Percentiles rank a stretch among this genome's conserved stretches.
phyloP scores from a whole-genome alignment of 2,888 invertebrate genomes.

The Leptinotarsa tumamoca region DNA sequence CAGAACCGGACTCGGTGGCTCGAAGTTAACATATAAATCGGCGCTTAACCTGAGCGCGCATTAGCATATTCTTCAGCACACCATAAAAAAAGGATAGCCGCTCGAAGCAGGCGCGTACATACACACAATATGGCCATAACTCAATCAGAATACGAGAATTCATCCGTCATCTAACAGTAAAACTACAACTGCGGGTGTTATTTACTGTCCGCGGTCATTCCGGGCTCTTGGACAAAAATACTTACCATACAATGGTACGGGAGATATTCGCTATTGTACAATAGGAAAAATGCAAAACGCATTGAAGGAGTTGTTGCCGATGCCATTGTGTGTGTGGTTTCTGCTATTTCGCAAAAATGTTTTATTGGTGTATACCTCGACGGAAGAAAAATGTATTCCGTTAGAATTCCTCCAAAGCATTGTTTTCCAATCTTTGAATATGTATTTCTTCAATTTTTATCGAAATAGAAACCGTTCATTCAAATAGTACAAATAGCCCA shows the following conservation, averaged over 20 bases:
- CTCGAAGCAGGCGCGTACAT: slow-evolving; percentile 41
- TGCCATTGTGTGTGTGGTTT: slow-evolving; percentile 31
- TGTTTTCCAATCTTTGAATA: background rate
- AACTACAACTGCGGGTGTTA: slow-evolving; percentile 51
- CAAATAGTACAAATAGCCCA: too few relatives aligned
- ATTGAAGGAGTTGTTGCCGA: slow-evolving; percentile 35
- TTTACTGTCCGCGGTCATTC: slow-evolving; percentile 50
- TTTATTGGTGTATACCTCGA: slow-evolving; percentile 15
- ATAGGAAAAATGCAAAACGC: slow-evolving; percentile 38
- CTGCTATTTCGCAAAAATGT: slow-evolving; percentile 12
- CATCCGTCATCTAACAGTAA: slow-evolving; percentile 53
- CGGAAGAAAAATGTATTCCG: background rate
- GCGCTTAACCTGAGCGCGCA: slow-evolving; percentile 43
- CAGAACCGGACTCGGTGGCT: slow-evolving; percentile 32
- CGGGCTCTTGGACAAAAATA: slow-evolving; percentile 46
- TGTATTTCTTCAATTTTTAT: too few relatives aligned
- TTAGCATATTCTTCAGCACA: slow-evolving; percentile 48
- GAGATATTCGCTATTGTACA: slow-evolving; percentile 44
- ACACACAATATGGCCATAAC: slow-evolving; percentile 50
- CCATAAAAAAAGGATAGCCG: slow-evolving; percentile 37
- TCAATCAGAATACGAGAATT: slow-evolving; percentile 51
- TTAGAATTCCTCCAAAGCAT: slow-evolving; percentile 1
- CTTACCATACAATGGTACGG: slow-evolving; percentile 51
- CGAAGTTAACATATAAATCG: slow-evolving; percentile 46
- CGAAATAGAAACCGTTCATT: too few relatives aligned